phyloP scores from a whole-genome alignment of 2,888 invertebrate species.

The Ochropacha duplaris region DNA sequence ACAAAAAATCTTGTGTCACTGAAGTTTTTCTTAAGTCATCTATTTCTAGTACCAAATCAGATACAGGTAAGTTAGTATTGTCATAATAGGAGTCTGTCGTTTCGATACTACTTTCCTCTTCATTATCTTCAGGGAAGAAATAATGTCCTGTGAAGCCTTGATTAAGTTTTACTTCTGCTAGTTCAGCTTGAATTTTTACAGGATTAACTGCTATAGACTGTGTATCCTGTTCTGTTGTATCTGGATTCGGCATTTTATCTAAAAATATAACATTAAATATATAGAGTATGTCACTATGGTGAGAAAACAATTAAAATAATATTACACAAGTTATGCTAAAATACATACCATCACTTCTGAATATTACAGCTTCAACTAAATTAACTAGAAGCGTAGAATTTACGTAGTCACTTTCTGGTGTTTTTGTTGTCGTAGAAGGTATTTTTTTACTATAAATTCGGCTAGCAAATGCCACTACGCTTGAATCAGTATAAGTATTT shows the following conservation, averaged over 20 bases:
- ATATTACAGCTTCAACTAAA: constrained; percentile 75
- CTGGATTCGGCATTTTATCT: constrained; percentile 48
- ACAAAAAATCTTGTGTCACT: constrained; percentile 65
- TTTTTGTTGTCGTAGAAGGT: constrained; percentile 44
- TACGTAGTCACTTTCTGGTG: constrained; percentile 49
- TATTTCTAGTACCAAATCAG: constrained; percentile 65
- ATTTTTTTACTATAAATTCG: constrained; percentile 64
- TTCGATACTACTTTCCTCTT: constrained; percentile 43
- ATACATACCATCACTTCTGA: constrained; percentile 61
- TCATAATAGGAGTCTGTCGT: constrained; percentile 63
- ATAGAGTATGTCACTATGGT: neutral
- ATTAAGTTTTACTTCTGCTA: constrained; percentile 56
- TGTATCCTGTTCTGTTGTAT: constrained; percentile 30
- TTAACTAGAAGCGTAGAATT: constrained; percentile 73
- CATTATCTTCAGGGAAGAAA: constrained; percentile 73
- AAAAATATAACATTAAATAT: constrained; percentile 20
- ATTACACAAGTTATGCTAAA: neutral
- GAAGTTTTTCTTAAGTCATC: constrained; percentile 61
- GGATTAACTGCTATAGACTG: constrained; percentile 45
- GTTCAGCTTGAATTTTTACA: constrained; percentile 65
- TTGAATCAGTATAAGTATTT: constrained; percentile 49
- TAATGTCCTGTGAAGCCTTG: constrained; percentile 70
- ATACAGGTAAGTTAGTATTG: constrained; percentile 42
- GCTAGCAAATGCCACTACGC: constrained; percentile 62
- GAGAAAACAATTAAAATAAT: neutral